Evolutionary conservation across 2,113 vertebrate genomes (phyloP).

Genomic region (Nothoprocta perdicaria): DNA sequence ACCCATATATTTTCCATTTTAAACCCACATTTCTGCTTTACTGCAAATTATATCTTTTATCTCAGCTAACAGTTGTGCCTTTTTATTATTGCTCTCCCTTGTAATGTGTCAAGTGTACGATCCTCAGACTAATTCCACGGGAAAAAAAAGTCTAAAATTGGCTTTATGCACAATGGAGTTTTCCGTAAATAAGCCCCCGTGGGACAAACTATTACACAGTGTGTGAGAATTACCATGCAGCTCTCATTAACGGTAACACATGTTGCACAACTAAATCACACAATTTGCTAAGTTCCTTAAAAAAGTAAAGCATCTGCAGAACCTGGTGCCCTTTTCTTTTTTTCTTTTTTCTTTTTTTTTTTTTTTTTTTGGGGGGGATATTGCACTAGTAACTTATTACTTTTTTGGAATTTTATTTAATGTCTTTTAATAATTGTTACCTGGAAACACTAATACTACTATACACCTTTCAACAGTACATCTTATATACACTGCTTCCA

Average conservation of each 20-base stretch:
- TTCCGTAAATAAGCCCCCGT: constrained; percentile 49
- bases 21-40: constrained; percentile 29
- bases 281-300: neutral
- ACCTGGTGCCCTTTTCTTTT: neutral
- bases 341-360: neutral
- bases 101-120: constrained; percentile 18
- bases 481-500: neutral
- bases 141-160: constrained; percentile 24
- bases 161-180: constrained; percentile 37
- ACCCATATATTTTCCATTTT: constrained; percentile 34
- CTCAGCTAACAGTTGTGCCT: constrained; percentile 32
- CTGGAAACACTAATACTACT: neutral
- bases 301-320: neutral
- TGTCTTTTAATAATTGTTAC: neutral
- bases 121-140: constrained; percentile 32
- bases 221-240: constrained; percentile 24
- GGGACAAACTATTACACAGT: constrained; percentile 37
- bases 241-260: constrained; percentile 51
- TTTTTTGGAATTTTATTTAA: neutral
- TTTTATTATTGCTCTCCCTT: constrained; percentile 3
- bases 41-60: constrained; percentile 50
- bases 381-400: neutral
- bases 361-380: too few relatives aligned
- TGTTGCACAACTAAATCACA: constrained; percentile 31
- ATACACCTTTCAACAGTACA: neutral